These are phyloP conservation scores for Hirtodrosophila cameraria DNA, from an alignment of 2,888 invertebrate species.

Conservation along the genomic window DNA sequence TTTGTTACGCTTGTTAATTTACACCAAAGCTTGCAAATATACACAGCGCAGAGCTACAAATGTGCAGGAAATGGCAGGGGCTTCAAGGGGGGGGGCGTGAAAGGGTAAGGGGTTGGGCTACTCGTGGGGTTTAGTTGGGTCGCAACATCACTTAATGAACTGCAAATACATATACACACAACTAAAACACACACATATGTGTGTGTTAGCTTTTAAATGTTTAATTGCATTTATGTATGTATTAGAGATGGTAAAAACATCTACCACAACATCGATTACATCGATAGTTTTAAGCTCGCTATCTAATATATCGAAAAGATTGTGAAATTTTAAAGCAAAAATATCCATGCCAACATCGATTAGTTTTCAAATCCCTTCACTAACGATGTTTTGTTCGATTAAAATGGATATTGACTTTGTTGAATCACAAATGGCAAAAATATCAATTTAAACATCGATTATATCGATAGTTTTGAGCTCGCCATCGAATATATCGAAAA, in stretches of 20 bases:
- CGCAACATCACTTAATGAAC: constrained; percentile 58
- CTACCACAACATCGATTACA: too few relatives aligned
- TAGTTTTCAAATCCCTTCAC: too few relatives aligned
- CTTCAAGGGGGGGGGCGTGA: neutral
- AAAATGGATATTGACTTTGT: too few relatives aligned
- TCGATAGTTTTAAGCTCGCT: too few relatives aligned
- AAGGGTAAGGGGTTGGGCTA: neutral
- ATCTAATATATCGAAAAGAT: too few relatives aligned
- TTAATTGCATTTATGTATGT: constrained; percentile 57
- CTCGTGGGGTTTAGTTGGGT: constrained; percentile 22
- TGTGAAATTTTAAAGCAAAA: too few relatives aligned
- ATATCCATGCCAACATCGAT: too few relatives aligned
- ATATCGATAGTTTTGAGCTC: too few relatives aligned
- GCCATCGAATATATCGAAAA: too few relatives aligned
- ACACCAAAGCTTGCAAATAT: constrained; percentile 59
- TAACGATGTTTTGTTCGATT: too few relatives aligned
- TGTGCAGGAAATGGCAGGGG: constrained; percentile 40
- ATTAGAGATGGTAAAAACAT: neutral
- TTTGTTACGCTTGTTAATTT: constrained; percentile 71
- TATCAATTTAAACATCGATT: too few relatives aligned
- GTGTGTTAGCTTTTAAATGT: constrained; percentile 46
- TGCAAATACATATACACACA: constrained; percentile 46
- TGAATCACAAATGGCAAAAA: too few relatives aligned
- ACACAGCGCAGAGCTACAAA: constrained; percentile 22
- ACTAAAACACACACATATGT: neutral